Conservation (phyloP, 2,888 invertebrate genomes). For the Dicranocentrus wangi region DNA sequence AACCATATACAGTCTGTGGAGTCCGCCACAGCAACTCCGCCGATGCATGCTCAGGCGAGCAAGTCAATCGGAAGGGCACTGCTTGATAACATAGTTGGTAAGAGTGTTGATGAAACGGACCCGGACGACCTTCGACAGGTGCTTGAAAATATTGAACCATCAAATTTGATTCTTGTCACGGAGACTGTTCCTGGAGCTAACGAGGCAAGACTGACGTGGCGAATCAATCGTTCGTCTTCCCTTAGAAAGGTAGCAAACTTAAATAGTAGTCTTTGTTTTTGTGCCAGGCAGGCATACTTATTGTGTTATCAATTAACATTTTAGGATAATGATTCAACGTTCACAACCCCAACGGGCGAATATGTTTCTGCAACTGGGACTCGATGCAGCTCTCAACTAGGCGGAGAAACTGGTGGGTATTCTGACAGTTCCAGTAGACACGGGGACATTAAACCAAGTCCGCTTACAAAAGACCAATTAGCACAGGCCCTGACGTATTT, state of each 20-base stretch:
- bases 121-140: slow-evolving; percentile 32
- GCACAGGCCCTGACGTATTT: slow-evolving; percentile 75
- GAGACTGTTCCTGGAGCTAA: slow-evolving; percentile 39
- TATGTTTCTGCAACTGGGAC: slow-evolving; percentile 40
- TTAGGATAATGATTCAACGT: slow-evolving; percentile 42
- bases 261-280: neutral
- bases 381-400: slow-evolving; percentile 38
- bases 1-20: neutral
- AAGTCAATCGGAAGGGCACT: slow-evolving; percentile 7
- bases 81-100: slow-evolving; percentile 38
- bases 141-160: slow-evolving; percentile 30
- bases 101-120: slow-evolving; percentile 42
- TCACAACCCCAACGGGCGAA: slow-evolving; percentile 44
- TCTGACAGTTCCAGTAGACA: slow-evolving; percentile 7
- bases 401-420: neutral
- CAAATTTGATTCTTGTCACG: slow-evolving; percentile 50
- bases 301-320: too few relatives aligned
- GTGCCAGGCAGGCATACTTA: too few relatives aligned
- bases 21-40: neutral
- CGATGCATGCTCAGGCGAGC: too few relatives aligned
- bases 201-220: slow-evolving; percentile 51
- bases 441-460: slow-evolving; percentile 70
- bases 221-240: slow-evolving; percentile 38
- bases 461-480: slow-evolving; percentile 75
- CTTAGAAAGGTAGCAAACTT: slow-evolving; percentile 23